Percentiles rank a stretch among this genome's conserved stretches.
These are phyloP conservation scores for Papilio polytes DNA, from an alignment of 1,140 invertebrate genomes.

Conservation along the genomic window DNA sequence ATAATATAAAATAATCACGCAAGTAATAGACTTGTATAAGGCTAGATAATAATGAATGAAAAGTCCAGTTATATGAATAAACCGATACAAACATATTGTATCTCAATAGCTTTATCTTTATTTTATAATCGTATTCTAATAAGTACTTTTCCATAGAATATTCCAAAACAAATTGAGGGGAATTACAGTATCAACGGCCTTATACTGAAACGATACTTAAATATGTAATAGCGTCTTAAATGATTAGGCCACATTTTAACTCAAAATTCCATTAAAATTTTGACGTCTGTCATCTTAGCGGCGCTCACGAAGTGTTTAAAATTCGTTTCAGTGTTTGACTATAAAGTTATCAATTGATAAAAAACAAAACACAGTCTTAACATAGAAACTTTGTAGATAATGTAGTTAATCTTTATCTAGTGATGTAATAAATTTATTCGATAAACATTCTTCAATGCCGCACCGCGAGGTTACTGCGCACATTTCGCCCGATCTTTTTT, in stretches of 20 bases:
- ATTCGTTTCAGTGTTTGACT: no score
- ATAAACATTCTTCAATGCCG: constrained; percentile 44
- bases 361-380: not conserved
- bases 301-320: no score
- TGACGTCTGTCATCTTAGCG: no score
- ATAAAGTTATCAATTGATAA: not conserved
- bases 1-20: not conserved
- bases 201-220: no score
- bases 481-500: constrained; percentile 52
- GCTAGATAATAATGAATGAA: not conserved
- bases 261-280: no score
- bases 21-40: not conserved
- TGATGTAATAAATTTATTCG: constrained; percentile 27
- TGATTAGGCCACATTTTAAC: no score
- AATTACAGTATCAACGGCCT: not conserved
- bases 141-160: constrained; percentile 4
- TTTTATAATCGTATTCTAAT: not conserved
- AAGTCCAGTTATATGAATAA: not conserved
- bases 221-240: no score
- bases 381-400: not conserved
- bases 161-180: not conserved
- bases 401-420: constrained; percentile 8
- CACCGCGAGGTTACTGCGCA: constrained; percentile 44
- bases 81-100: not conserved
- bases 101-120: not conserved